phyloP scores from a whole-genome alignment of 2,113 vertebrate species.

The Phycodurus eques region DNA sequence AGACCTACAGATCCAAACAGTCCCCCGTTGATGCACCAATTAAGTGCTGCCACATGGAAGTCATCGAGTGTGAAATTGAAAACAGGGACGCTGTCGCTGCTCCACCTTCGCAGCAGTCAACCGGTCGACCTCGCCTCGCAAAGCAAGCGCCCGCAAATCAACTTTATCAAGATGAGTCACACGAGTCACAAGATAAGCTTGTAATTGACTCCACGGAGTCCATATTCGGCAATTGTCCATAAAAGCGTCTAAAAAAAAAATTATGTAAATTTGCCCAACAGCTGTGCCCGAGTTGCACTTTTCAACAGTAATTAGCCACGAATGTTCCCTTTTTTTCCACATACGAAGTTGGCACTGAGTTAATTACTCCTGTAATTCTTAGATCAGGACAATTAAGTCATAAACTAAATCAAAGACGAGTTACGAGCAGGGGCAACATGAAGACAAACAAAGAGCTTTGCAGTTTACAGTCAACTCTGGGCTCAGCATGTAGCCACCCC shows the following conservation, averaged over 20 bases:
- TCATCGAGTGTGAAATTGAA: conserved; percentile 71
- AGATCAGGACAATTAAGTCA: conserved; percentile 10
- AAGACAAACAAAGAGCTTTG: not conserved
- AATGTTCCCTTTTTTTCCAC: conserved; percentile 27
- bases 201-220: not conserved
- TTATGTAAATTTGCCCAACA: conserved; percentile 33
- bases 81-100: conserved; percentile 52
- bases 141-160: conserved; percentile 14
- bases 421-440: not conserved
- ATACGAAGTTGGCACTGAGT: conserved; percentile 34
- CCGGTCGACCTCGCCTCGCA: conserved; percentile 11
- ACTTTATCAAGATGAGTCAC: conserved; percentile 5
- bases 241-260: conserved; percentile 28
- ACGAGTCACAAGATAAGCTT: not conserved
- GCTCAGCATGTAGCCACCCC: not conserved
- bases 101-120: conserved; percentile 37
- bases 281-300: conserved; percentile 9
- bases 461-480: not conserved
- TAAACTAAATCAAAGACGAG: conserved; percentile 8
- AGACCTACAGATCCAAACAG: conserved; percentile 35
- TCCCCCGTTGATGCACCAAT: conserved; percentile 61
- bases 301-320: conserved; percentile 32
- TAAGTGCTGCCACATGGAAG: conserved; percentile 67
- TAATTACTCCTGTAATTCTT: conserved; percentile 45
- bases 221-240: conserved; percentile 25